These are phyloP conservation scores for Myzus persicae DNA, from an alignment of 1,140 invertebrate species.

Conservation along the genomic window DNA sequence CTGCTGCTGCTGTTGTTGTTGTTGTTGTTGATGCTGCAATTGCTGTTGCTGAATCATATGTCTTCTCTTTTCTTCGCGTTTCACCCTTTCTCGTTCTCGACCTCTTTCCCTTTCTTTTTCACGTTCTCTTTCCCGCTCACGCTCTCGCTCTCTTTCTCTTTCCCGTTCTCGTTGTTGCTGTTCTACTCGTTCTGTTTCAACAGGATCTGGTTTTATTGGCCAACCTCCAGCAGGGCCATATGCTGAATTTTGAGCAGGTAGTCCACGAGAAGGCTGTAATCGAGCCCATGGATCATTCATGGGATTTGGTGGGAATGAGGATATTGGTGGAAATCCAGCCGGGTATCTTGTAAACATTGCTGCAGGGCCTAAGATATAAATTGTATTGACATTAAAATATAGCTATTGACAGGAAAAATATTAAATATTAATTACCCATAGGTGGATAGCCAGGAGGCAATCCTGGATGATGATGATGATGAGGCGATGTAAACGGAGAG, in stretches of 20 bases:
- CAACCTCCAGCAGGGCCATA: constrained; percentile 40
- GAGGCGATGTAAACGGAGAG: constrained; percentile 66
- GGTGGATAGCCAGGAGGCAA: constrained; percentile 67
- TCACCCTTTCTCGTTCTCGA: constrained; percentile 66
- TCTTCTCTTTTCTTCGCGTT: constrained; percentile 67
- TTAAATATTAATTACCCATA: constrained; percentile 38
- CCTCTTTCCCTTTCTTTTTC: constrained; percentile 64
- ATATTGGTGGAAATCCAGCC: constrained; percentile 71
- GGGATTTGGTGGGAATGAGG: constrained; percentile 71
- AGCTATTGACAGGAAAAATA: constrained; percentile 59
- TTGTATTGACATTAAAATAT: constrained; percentile 57
- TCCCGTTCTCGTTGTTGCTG: constrained; percentile 57
- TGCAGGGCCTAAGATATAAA: constrained; percentile 61
- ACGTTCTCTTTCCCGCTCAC: constrained; percentile 56
- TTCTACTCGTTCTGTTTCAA: constrained; percentile 58
- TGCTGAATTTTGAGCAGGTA: constrained; percentile 36
- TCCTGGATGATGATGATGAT: constrained; percentile 65
- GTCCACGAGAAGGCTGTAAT: constrained; percentile 64
- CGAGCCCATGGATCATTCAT: constrained; percentile 69
- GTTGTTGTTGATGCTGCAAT: constrained; percentile 66
- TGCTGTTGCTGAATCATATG: constrained; percentile 65
- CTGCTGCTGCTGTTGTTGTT: constrained; percentile 63
- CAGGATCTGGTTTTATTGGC: constrained; percentile 60
- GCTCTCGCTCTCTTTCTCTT: constrained; percentile 56
- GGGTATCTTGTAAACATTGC: constrained; percentile 78